These are phyloP conservation scores for Apolygus lucorum DNA, from an alignment of 1,140 invertebrate genomes.

Conservation along the genomic window DNA sequence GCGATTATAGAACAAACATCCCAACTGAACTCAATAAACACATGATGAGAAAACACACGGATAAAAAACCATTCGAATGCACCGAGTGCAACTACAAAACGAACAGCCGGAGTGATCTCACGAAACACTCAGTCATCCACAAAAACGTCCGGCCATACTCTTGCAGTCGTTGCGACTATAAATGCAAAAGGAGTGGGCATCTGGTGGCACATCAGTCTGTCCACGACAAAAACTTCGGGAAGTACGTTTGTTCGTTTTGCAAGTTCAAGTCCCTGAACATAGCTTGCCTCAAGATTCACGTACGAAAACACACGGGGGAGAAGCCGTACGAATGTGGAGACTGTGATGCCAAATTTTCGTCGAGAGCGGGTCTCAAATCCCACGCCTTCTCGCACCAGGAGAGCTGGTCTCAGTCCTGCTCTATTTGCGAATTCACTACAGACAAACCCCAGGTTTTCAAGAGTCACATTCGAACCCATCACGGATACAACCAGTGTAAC, in stretches of 20 bases:
- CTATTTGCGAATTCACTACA: background rate
- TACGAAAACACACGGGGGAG: background rate
- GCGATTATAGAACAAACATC: background rate
- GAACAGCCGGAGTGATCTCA: background rate
- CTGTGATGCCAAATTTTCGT: background rate
- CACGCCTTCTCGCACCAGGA: background rate
- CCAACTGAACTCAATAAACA: background rate
- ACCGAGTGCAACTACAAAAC: background rate
- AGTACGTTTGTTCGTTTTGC: background rate
- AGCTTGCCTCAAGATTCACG: background rate
- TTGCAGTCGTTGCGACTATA: background rate
- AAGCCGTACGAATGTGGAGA: conserved; percentile 1
- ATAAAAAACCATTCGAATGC: background rate
- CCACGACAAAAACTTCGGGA: background rate
- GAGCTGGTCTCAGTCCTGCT: background rate
- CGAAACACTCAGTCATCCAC: background rate
- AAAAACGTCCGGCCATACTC: background rate
- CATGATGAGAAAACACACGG: background rate
- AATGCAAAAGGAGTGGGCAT: background rate
- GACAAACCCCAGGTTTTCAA: background rate
- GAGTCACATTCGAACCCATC: background rate
- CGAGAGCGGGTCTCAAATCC: background rate
- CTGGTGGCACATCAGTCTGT: background rate
- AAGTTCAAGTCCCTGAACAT: background rate
- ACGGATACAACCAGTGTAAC: too few relatives aligned